These are phyloP conservation scores for Oryzias melastigma DNA, from an alignment of 2,113 vertebrate genomes.

Conservation along the genomic window DNA sequence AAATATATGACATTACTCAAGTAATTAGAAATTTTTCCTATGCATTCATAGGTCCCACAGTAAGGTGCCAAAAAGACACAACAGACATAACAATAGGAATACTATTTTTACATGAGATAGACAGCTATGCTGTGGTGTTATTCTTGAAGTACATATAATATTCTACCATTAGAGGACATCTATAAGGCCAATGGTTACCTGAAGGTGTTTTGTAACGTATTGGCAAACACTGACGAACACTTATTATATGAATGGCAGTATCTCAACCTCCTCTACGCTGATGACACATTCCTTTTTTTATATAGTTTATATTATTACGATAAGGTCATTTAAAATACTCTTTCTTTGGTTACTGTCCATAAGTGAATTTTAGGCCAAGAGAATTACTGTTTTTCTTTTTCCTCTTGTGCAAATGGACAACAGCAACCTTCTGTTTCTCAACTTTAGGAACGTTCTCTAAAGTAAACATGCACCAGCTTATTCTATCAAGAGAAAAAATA, in stretches of 20 bases:
- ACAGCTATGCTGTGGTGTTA: conserved; percentile 76
- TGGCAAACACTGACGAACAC: conserved; percentile 83
- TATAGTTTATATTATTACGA: conserved; percentile 43
- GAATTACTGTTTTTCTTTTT: conserved; percentile 25
- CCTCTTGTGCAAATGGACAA: conserved; percentile 38
- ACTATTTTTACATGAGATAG: conserved; percentile 78
- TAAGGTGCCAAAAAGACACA: conserved; percentile 94
- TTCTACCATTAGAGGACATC: conserved; percentile 84
- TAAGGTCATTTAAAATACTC: conserved; percentile 64
- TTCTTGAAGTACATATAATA: conserved; percentile 77
- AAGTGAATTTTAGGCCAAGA: conserved; percentile 73
- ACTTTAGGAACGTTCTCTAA: conserved; percentile 51
- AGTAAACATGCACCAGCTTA: conserved; percentile 70
- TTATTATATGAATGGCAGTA: conserved; percentile 82
- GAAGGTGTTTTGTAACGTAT: conserved; percentile 86
- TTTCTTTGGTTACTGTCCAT: conserved; percentile 84
- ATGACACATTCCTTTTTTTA: conserved; percentile 51
- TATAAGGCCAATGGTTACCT: conserved; percentile 96
- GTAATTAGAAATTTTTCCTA: conserved; percentile 94
- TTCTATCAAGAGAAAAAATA: conserved; percentile 46
- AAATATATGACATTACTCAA: conserved; percentile 94
- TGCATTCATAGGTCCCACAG: conserved; percentile 86
- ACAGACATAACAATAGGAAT: conserved; percentile 80
- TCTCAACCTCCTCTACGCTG: conserved; percentile 73
- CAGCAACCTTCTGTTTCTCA: conserved; percentile 46